Base-by-base conservation (phyloP, 1,140 invertebrate species). In the Babylonia areolata region DNA sequence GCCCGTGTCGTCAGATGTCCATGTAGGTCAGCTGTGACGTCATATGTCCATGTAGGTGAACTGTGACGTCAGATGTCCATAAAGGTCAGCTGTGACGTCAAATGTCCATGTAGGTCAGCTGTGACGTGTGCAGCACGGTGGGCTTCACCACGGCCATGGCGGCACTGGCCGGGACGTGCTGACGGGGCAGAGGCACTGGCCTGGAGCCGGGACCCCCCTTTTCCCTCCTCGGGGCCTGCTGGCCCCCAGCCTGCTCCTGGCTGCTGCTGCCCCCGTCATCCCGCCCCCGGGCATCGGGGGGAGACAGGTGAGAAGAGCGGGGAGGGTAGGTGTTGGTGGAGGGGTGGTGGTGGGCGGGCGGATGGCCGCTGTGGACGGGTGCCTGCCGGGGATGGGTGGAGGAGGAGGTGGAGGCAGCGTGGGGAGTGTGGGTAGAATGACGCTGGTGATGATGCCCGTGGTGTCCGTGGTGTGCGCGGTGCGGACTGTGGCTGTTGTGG, bases 121-220 rank as follows among this genome's bases (percentile, higher is more conserved):
- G 46, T 20, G 86, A 84, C 37, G 87, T 85, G n/a, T 91, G 88
- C 35, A 89, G 73, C 3, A 91, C 80, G 51, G 89, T 88, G 17
- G 90, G 90, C 85, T 90, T 89, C 1, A 90, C 89, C 33, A 91
- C 88, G 33, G 89, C 90, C 87, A 89, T 87, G 31, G 88, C 81
- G 17, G 89, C 85, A 23, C 15, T 64, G 58, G 58, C 5, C 17
- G 85, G 86, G 35, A 84, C 46, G 73, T 85, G 73, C 17, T 88
- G 83, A 46, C 78, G 78, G 58, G 54, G 84, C 71, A 81, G 58
- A 69, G 51, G 84, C 15, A 85, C 84, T 35, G 75, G 58, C n/a
- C 69, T 42, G 84, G 64, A 35, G 73, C 11, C n/a, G n/a, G n/a
- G n/a, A n/a, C 33, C 9, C 35, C 46, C 37, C 33, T 39, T 37